Evolutionary conservation across 2,888 invertebrate genomes (phyloP), one percentile per base, ranked within the genome.

Genomic region (Coelinius sp.): DNA sequence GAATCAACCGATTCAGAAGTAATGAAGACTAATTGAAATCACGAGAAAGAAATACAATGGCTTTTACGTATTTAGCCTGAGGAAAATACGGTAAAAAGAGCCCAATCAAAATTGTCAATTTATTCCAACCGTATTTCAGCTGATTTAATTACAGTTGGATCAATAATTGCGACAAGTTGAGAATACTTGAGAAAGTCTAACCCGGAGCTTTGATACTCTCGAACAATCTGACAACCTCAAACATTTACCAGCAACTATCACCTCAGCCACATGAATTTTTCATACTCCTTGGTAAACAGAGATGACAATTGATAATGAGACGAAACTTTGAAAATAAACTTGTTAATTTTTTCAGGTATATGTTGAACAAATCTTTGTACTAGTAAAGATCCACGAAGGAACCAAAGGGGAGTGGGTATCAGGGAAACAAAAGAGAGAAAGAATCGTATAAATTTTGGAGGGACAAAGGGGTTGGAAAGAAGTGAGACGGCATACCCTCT

Each of bases 261-360:
- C 31, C 46, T 22, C 12, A 35, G 14, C 35, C n/a, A 12, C 59
- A 59, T 59, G 59, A 59, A 59, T 59, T 59, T 59, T 59, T 59
- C 59, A 59, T 59, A 10, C 12, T 8, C 41, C 35, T 20, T 14
- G 25, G 59, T 59, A 59, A 59, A 59, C 59, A 59, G 31, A 14
- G 31, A 14, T 59, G 59, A 14, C 59, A 59, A 59, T n/a, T 20
- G 46, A 20, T 59, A 59, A 59, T 35, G 31, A 59, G 35, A 59
- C 17, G n/a, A 59, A 59, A 20, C 31, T 59, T 59, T 6, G 7
- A 27, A 14, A 7, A 59, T 59, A 31, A 59, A 59, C 17, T 59
- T 59, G 59, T 59, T 59, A 59, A 59, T 59, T 59, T 59, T 35
- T 17, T n/a, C n/a, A n/a, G 1, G 31, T 31, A 10, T 59, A 20